Base-by-base conservation (phyloP, 2,113 vertebrate genomes). In the Chionodraco myersi region DNA sequence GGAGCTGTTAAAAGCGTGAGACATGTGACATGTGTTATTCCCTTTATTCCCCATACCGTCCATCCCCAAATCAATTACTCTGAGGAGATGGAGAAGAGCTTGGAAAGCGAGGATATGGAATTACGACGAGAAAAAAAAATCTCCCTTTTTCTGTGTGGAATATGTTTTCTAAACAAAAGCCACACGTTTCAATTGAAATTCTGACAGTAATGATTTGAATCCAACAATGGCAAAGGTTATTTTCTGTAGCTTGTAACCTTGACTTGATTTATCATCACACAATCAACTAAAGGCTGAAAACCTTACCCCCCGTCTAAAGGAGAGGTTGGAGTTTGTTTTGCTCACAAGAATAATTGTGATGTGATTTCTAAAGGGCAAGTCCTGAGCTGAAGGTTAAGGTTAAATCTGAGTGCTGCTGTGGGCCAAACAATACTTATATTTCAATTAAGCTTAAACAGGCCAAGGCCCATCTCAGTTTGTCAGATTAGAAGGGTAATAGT, bases 51-150 rank as follows among this genome's bases (percentile, higher is more conserved):
- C 77, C 36, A 58, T 84, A 86, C 84, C 86, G 86, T 87, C 75
- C 68, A 84, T 84, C 73, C 82, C 84, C 83, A 85, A 92, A 90
- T 92, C 88, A 89, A 91, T 92, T 92, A 90, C 83, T 76, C 74
- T 15, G 53, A 80, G 80, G 67, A 62, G 63, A 74, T 54, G 69
- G 68, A 83, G 80, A 56, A 61, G 66, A 60, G 81, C 61, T 66
- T 69, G 70, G 84, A 86, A 78, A 74, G 72, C 13, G n/a, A 72
- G 44, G 34, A 44, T 69, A 73, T 59, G 68, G 60, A 72, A 84
- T 69, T 44, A 64, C 36, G n/a, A 36, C 30, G 15, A 59, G 34
- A 57, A 16, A 67, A 63, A 82, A 23, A 57, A 75, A 54, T 58
- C 61, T 64, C 14, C 11, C 44, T 62, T 45, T 57, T 21, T 44